Base-by-base conservation (phyloP, 2,797 vertebrate genomes). In the Crenuchus spilurus region DNA sequence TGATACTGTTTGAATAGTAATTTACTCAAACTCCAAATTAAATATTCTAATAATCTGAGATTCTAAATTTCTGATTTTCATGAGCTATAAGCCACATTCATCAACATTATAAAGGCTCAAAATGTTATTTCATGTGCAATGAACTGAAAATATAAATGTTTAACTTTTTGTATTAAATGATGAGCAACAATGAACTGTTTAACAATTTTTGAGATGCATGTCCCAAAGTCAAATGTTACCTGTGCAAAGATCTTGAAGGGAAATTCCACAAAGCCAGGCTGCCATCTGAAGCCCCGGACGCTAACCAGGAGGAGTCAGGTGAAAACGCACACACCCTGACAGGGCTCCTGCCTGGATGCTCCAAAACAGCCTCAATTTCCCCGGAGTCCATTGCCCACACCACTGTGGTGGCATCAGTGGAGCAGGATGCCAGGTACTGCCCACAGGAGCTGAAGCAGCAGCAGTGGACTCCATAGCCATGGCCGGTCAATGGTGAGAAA, bases 391-490 rank as follows among this genome's bases (percentile, higher is more conserved):
- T 78, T 20, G 90, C 92, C 97, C 97, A 99, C 0, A 98, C 76
- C 58, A 94, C 62, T 0, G 91, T 90, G 1, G 92, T 95, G 2
- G 96, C 96, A 2, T 99, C 98, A 0, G 96, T 99, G 1, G 96
- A 98, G 79, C 96, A 98, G 0, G 97, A 98, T 46, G 94, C 94
- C 16, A 99, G 87, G 82, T 94, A 51, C 11, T 90, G 91, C 0
- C 96, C 96, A 0, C 94, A 95, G 0, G 94, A 54, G 1, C 95
- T 96, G 87, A 99, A 99, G 84, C 95, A 95, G 86, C 97, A 98
- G 86, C 95, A 98, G 88, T 98, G 97, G 61, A 98, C 94, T 0
- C 93, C 86, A 0, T 99, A 99, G 0, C 93, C 86, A 6, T 99
- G 98, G 0, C 95, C 94, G 2, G 82, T 84, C 75, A 99, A 65